These are phyloP conservation scores for Drymonia ruficornis DNA, from an alignment of 2,888 invertebrate species.

Conservation along the genomic window DNA sequence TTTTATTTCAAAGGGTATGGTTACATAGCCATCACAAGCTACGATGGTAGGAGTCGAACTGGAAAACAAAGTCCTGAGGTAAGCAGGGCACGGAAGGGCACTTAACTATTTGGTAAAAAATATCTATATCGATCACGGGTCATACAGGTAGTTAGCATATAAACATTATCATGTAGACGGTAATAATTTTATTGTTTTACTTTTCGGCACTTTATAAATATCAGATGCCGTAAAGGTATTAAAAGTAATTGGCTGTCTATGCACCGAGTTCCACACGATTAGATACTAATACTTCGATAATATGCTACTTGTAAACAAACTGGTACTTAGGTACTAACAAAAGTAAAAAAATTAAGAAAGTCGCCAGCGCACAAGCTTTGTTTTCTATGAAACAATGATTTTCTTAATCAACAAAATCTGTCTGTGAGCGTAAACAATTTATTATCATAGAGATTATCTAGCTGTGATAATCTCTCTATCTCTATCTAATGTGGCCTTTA, in stretches of 20 bases:
- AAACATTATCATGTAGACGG: background rate
- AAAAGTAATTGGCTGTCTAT: background rate
- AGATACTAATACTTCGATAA: background rate
- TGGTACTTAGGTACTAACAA: background rate
- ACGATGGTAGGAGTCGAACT: no score
- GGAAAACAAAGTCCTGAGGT: no score
- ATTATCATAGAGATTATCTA: background rate
- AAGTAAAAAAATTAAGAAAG: background rate
- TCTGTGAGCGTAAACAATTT: background rate
- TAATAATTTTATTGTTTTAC: constrained; percentile 2
- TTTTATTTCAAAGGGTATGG: no score
- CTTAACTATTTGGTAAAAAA: no score
- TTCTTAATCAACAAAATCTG: background rate
- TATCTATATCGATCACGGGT: no score
- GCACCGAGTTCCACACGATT: background rate
- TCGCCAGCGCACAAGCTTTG: background rate
- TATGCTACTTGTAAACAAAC: background rate
- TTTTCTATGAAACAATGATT: background rate
- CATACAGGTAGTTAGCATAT: background rate
- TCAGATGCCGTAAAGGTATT: background rate
- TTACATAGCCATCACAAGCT: no score
- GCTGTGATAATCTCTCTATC: background rate
- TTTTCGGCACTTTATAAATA: background rate
- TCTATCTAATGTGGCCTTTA: background rate
- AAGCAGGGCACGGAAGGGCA: no score